Conservation (phyloP, 2,888 invertebrate genomes). For the Acronicta aceris region DNA sequence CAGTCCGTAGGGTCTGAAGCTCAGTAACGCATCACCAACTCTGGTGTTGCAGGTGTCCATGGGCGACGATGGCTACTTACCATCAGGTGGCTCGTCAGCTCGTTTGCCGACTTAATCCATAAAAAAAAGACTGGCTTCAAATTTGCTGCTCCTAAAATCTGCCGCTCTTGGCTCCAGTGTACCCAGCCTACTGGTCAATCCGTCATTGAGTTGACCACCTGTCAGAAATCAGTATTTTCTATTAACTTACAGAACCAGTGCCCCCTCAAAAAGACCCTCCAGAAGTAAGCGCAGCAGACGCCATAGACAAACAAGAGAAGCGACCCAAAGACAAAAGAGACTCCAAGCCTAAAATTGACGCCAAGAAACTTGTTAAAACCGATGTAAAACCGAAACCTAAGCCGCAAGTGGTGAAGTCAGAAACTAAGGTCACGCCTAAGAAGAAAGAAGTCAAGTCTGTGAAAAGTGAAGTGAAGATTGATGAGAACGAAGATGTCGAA, state of each 20-base stretch:
- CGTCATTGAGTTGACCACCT: too few relatives aligned
- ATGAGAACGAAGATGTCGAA: slow-evolving; percentile 58
- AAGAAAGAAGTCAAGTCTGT: slow-evolving; percentile 63
- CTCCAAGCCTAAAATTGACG: slow-evolving; percentile 44
- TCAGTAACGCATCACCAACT: too few relatives aligned
- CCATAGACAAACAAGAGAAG: slow-evolving; percentile 53
- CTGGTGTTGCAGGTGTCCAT: too few relatives aligned
- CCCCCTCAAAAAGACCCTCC: slow-evolving; percentile 72
- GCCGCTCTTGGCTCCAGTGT: too few relatives aligned
- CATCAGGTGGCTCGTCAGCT: too few relatives aligned
- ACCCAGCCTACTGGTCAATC: too few relatives aligned
- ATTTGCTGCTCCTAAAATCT: too few relatives aligned
- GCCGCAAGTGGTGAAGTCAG: slow-evolving; percentile 48
- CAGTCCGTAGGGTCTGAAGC: too few relatives aligned
- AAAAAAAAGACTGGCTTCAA: too few relatives aligned
- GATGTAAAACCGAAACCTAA: slow-evolving; percentile 47
- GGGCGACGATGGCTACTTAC: too few relatives aligned
- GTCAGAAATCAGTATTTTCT: too few relatives aligned
- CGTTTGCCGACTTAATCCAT: too few relatives aligned
- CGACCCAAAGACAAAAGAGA: slow-evolving; percentile 67
- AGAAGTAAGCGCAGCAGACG: slow-evolving; percentile 78
- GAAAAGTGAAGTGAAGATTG: slow-evolving; percentile 68
- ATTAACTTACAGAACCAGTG: slow-evolving; percentile 59
- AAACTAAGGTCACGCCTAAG: slow-evolving; percentile 60
- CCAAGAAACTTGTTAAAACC: slow-evolving; percentile 57